Percentiles rank a stretch among this genome's conserved stretches.
phyloP scores from a whole-genome alignment of 37 sponge, comb jelly and placozoan species.

The Bolinopsis microptera region DNA sequence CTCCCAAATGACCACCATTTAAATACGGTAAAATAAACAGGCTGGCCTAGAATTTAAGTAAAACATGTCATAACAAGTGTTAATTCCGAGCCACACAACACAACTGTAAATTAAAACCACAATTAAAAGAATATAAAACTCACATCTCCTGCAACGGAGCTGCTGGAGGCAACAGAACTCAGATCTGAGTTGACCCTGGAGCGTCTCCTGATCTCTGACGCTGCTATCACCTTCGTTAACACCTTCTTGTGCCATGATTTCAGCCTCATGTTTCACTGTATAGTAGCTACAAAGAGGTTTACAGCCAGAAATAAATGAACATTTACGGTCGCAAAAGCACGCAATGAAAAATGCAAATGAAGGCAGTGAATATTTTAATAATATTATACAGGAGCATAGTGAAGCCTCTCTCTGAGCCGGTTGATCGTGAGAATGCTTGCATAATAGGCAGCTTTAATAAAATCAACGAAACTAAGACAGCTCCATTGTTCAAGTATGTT shows the following conservation, averaged over 20 bases:
- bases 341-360: not conserved
- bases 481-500: not conserved
- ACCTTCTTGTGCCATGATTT: constrained; percentile 57
- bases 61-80: too few relatives aligned
- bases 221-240: constrained; percentile 32
- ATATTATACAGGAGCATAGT: too few relatives aligned
- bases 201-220: not conserved
- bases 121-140: too few relatives aligned
- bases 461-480: not conserved
- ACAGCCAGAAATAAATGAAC: not conserved
- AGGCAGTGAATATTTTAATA: too few relatives aligned
- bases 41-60: too few relatives aligned
- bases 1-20: too few relatives aligned
- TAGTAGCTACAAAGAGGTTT: not conserved
- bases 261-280: not conserved
- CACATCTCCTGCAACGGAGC: not conserved
- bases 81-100: too few relatives aligned
- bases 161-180: not conserved
- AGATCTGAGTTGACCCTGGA: not conserved
- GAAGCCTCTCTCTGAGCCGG: too few relatives aligned
- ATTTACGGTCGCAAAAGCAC: not conserved
- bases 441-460: too few relatives aligned
- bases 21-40: too few relatives aligned
- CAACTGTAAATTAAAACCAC: too few relatives aligned
- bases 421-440: too few relatives aligned